These are phyloP conservation scores for Sebastes hopkinsi DNA, from an alignment of 2,797 vertebrate genomes.

Conservation along the genomic window DNA sequence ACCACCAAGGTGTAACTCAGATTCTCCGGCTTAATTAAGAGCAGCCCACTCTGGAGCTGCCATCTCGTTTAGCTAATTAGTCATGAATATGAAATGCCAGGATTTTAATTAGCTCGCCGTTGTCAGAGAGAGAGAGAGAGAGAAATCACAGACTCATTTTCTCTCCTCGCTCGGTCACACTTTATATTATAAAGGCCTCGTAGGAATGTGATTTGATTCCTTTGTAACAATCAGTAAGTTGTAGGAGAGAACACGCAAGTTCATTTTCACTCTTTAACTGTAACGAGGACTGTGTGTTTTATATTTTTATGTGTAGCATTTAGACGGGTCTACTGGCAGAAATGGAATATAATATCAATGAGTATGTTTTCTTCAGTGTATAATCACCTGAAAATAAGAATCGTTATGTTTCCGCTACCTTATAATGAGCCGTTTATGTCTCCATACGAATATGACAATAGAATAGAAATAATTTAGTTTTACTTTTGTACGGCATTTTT, in stretches of 20 bases:
- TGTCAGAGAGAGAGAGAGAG: constrained; percentile 43
- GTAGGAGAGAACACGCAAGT: background rate
- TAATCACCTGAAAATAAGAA: too few relatives aligned
- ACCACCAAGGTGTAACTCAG: constrained; percentile 59
- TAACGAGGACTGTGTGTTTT: background rate
- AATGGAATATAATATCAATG: too few relatives aligned
- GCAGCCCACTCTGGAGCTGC: constrained; percentile 66
- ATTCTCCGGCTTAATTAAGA: constrained; percentile 73
- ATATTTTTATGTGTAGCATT: too few relatives aligned
- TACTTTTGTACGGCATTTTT: too few relatives aligned
- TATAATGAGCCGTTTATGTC: too few relatives aligned
- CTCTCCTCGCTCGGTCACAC: constrained; percentile 26
- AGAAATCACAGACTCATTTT: constrained; percentile 43
- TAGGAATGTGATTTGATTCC: constrained; percentile 34
- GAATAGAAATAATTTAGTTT: too few relatives aligned
- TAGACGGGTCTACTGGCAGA: too few relatives aligned
- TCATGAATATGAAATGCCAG: constrained; percentile 74
- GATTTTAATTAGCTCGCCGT: constrained; percentile 73
- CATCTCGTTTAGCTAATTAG: constrained; percentile 75
- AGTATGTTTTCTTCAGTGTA: too few relatives aligned
- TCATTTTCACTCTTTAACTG: constrained; percentile 1
- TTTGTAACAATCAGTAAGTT: constrained; percentile 17
- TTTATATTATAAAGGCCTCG: constrained; percentile 26
- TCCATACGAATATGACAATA: too few relatives aligned
- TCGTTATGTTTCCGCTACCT: too few relatives aligned